Evolutionary conservation across 1,140 invertebrate genomes (phyloP), one percentile per base, ranked within the genome.

Genomic region (Episyrphus balteatus): DNA sequence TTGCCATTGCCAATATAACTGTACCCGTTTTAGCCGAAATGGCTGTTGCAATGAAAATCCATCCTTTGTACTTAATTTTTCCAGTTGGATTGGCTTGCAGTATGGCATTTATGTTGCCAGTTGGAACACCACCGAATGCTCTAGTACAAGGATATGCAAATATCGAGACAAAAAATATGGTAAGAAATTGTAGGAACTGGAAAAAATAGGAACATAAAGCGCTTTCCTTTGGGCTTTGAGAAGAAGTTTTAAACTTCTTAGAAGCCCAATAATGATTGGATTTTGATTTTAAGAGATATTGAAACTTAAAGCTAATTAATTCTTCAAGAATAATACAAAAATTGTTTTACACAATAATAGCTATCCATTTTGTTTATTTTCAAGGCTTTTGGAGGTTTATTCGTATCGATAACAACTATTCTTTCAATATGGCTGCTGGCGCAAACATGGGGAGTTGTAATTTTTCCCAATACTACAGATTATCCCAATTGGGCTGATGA

Each of bases 121-220:
- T 92, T 17, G 77, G 77, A 5, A 81, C 79, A 2, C 88, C 90
- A 10, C 90, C 91, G 10, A 95, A 95, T 70, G 90, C 91, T 1
- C 92, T 96, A 44, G 88, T 88, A 3, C 85, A 85, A 40, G 81
- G 80, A 1, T 80, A 82, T 10, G 82, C 78, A 1, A 76, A 78
- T 45, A 84, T 88, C 65, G 76, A 70, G 41, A 82, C 82, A 1
- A 75, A 73, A 37, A 81, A 85, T 52, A 86, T 88, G 74, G 77
- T 84, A 38, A 62, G 58, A 61, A 40, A 13, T 3, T 30, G 10
- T 9, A 12, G 8, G 26, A 26, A 31, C 3, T 31, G 17, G 11
- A 3, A 10, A 26, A 13, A 2, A 13, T n/a, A 32, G 6, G 5
- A 55, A 51, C 13, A 57, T 5, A 17, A n/a, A n/a, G n/a, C n/a